Percentiles rank a stretch among this genome's conserved stretches.
Conservation (phyloP, 2,797 vertebrate species). For the Muraenolepis orangiensis region DNA sequence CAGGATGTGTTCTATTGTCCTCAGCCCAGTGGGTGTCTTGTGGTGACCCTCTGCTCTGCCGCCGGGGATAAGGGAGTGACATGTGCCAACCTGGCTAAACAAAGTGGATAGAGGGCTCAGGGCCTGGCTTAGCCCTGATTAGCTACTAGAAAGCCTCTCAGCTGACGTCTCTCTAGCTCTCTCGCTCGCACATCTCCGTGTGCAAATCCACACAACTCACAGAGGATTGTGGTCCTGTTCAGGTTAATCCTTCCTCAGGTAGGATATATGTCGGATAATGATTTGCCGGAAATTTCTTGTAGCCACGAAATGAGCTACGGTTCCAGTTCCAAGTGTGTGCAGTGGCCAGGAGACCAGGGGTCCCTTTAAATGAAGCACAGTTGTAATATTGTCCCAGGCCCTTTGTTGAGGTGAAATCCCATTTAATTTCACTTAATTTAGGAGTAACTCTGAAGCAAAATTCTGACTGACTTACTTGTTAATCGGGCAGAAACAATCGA, state of each 20-base stretch:
- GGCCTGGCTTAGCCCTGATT: conserved; percentile 66
- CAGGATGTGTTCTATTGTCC: background rate
- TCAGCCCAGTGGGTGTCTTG: background rate
- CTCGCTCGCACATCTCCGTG: conserved; percentile 9
- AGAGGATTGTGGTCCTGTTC: background rate
- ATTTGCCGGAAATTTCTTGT: background rate
- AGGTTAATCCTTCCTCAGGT: background rate
- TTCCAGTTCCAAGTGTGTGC: no score
- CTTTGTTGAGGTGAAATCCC: background rate
- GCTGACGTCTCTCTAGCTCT: conserved; percentile 44
- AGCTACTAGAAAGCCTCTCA: conserved; percentile 58
- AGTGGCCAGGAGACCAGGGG: no score
- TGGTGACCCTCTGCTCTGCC: no score
- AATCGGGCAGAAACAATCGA: background rate
- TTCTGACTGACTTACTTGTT: background rate
- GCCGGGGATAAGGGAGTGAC: conserved; percentile 31
- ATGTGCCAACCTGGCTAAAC: conserved; percentile 63
- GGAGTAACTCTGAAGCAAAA: background rate
- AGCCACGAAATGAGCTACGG: background rate
- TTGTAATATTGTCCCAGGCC: background rate
- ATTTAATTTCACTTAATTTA: background rate
- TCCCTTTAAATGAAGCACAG: no score
- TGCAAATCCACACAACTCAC: background rate
- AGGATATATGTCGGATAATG: background rate
- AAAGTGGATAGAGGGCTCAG: conserved; percentile 64